phyloP scores from a whole-genome alignment of 2,888 invertebrate species.

The Trichopria drosophilae region DNA sequence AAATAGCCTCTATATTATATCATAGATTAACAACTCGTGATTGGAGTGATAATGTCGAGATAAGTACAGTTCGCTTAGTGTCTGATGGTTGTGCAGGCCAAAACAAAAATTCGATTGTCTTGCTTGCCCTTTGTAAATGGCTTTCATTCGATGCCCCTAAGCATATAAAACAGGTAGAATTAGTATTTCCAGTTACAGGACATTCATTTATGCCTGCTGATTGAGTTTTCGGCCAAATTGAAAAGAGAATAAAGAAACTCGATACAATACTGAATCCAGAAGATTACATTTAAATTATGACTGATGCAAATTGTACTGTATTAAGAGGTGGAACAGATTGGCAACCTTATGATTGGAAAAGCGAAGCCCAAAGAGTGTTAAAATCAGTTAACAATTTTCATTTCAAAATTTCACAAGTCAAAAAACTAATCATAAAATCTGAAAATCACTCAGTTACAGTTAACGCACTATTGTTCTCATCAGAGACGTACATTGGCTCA shows the following conservation, averaged over 20 bases:
- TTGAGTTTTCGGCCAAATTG: constrained; percentile 12
- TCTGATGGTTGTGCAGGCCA: constrained; percentile 14
- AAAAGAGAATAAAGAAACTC: no score
- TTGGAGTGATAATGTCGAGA: neutral
- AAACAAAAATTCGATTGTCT: constrained; percentile 9
- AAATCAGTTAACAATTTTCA: no score
- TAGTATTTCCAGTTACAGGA: constrained; percentile 15
- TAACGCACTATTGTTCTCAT: no score
- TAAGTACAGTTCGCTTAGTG: constrained; percentile 7
- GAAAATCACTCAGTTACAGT: no score
- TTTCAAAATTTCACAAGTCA: no score
- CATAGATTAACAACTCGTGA: neutral
- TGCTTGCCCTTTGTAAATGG: no score
- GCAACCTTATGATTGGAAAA: constrained; percentile 14
- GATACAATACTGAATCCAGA: constrained; percentile 9
- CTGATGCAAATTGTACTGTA: constrained; percentile 6
- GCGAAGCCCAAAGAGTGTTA: no score
- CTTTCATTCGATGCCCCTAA: neutral
- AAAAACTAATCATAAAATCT: no score
- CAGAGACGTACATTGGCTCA: no score
- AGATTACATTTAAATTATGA: constrained; percentile 1
- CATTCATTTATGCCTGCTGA: constrained; percentile 16
- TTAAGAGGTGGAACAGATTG: constrained; percentile 8
- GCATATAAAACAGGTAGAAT: constrained; percentile 1
- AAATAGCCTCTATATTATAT: constrained; percentile 10